Conservation (phyloP, 1,140 invertebrate species). For the Drosophila burlai region DNA sequence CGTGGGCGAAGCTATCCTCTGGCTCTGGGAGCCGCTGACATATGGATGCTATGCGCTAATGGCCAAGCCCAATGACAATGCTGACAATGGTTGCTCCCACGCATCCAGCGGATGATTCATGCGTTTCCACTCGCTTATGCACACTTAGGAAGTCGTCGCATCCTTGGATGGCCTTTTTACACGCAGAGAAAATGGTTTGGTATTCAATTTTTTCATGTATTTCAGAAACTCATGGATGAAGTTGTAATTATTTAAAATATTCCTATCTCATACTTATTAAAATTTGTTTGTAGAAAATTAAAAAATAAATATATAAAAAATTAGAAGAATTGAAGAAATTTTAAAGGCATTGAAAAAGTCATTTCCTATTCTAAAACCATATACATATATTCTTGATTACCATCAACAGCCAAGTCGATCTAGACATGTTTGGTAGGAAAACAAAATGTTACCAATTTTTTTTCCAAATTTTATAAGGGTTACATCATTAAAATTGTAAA, state of each 20-base stretch:
- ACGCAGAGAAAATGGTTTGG: background rate
- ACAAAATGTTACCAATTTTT: too few relatives aligned
- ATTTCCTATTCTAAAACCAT: background rate
- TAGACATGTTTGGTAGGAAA: background rate
- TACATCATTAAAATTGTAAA: too few relatives aligned
- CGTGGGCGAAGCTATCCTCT: conserved; percentile 50
- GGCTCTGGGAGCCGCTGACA: conserved; percentile 50
- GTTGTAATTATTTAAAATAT: too few relatives aligned
- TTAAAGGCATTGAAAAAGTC: background rate
- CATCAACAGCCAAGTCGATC: too few relatives aligned
- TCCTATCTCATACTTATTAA: too few relatives aligned
- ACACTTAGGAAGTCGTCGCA: conserved; percentile 54
- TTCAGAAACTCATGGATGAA: too few relatives aligned
- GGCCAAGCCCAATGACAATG: conserved; percentile 41
- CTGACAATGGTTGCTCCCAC: conserved; percentile 61
- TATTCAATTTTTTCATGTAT: too few relatives aligned
- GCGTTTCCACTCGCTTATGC: conserved; percentile 68
- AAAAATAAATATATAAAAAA: too few relatives aligned
- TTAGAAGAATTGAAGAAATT: too few relatives aligned
- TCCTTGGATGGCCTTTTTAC: conserved; percentile 27
- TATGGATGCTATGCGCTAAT: conserved; percentile 67
- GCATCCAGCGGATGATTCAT: conserved; percentile 68
- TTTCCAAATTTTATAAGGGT: too few relatives aligned
- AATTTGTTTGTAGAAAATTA: too few relatives aligned
- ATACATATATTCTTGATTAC: too few relatives aligned